These are phyloP conservation scores for Labeo calbasu DNA, from an alignment of 2,797 vertebrate genomes.

Conservation along the genomic window DNA sequence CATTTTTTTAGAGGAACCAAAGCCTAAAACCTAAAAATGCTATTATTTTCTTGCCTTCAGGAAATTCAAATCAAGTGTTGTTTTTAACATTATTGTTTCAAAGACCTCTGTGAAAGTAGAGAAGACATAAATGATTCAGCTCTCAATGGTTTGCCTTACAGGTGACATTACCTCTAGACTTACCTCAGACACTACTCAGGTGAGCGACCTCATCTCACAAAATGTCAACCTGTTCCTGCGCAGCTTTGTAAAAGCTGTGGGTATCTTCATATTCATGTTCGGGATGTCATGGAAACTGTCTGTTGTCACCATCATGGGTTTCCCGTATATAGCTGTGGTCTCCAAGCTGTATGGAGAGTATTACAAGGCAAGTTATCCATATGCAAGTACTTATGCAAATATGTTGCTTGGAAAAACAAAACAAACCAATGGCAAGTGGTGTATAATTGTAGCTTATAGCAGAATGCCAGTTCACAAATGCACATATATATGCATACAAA, in stretches of 20 bases:
- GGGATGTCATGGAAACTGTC: conserved; percentile 94
- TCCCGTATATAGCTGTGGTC: conserved; percentile 89
- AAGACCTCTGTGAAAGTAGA: background rate
- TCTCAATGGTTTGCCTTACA: conserved; percentile 64
- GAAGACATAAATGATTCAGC: conserved; percentile 37
- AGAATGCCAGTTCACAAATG: background rate
- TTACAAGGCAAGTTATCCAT: conserved; percentile 84
- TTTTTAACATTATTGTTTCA: background rate
- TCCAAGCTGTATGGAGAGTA: conserved; percentile 91
- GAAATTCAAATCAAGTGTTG: background rate
- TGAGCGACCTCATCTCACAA: conserved; percentile 93
- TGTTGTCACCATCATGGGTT: conserved; percentile 90
- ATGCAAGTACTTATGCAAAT: background rate
- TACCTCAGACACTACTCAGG: conserved; percentile 93
- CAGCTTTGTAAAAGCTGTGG: conserved; percentile 83
- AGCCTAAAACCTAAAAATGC: background rate
- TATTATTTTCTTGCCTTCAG: background rate
- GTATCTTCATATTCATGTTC: conserved; percentile 92
- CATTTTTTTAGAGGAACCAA: conserved; percentile 3
- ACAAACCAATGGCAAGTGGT: background rate
- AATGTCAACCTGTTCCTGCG: conserved; percentile 93
- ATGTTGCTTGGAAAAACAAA: too few species aligned
- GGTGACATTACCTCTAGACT: conserved; percentile 94
- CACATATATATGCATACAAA: background rate
- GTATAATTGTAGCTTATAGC: background rate